Evolutionary conservation across 2,888 invertebrate genomes (phyloP).

Genomic region (Saturnia pavonia): DNA sequence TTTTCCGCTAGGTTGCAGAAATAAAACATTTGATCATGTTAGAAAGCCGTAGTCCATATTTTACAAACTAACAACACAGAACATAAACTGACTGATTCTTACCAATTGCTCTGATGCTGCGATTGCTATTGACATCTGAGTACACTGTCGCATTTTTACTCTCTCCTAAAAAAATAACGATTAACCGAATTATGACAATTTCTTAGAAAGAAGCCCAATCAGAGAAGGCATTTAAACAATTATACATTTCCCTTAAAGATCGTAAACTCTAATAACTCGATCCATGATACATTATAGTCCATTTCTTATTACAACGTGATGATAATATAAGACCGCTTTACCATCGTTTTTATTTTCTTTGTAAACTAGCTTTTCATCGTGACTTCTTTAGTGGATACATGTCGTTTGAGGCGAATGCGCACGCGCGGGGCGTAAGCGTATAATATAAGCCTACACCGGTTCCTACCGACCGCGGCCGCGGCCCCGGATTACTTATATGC

Average conservation of each 20-base stretch:
- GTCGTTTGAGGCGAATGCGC: not conserved
- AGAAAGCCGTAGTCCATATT: too few relatives aligned
- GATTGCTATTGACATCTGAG: constrained; percentile 25
- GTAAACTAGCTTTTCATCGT: not conserved
- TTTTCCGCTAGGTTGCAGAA: too few relatives aligned
- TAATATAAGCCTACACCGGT: not conserved
- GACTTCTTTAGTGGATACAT: not conserved
- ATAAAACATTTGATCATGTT: too few relatives aligned
- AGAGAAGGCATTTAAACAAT: not conserved
- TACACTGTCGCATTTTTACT: constrained; percentile 24
- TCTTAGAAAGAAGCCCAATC: not conserved
- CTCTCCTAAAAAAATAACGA: constrained; percentile 32
- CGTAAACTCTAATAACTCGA: not conserved
- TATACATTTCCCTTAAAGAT: not conserved
- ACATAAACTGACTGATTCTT: constrained; percentile 18
- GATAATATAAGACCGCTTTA: not conserved
- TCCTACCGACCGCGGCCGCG: not conserved
- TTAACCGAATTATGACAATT: not conserved
- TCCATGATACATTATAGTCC: not conserved
- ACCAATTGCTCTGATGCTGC: constrained; percentile 35
- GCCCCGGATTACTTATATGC: not conserved
- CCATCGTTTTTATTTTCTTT: not conserved
- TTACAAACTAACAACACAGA: too few relatives aligned
- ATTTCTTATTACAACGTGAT: not conserved
- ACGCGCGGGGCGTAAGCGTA: not conserved